Base-by-base conservation (phyloP, 2,888 invertebrate genomes). In the Phaedon cochleariae region DNA sequence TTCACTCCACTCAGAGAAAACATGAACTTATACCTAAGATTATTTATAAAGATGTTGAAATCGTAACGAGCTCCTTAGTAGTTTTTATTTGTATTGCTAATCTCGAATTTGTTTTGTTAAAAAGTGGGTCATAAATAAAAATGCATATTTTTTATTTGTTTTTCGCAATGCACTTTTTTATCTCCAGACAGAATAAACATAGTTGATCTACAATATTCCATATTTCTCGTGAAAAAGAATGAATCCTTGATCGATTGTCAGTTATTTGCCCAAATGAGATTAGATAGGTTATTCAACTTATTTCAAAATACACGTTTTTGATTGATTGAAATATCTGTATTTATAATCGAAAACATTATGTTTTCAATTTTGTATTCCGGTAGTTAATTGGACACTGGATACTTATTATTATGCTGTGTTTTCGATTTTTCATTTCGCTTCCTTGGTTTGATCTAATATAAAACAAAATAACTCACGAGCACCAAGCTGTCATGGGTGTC, bases 121-220 rank as follows among this genome's bases (percentile, higher is more conserved):
- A 75, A 75, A 72, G 68, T 75, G 70, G 73, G 75, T 75, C 75
- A 75, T 67, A 70, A 68, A 68, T 70, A 70, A 68, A 59, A 62
- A 67, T 68, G 69, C 61, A 57, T 67, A 68, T 71, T 68, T 75
- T 70, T 74, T 74, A 66, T 71, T 72, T 73, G 65, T 62, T 73
- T 73, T 73, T 72, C 72, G 71, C 72, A 74, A 74, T 73, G 73
- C 73, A 69, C 10, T 53, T 73, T 73, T 74, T 73, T 74, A 73
- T 74, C 73, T 74, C 72, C 74, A 74, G 74, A 73, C 74, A 73
- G 69, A 71, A 71, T 67, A 74, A 74, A 74, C 68, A 74, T 57
- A 59, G 64, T 62, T 58, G 15, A 61, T 61, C 51, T 58, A 29
- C 29, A 45, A 52, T 57, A 52, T 48, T 64, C 61, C 48, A 41